Percentiles rank a stretch among this genome's conserved stretches.
These are phyloP conservation scores for Odontomachus brunneus DNA, from an alignment of 1,140 invertebrate genomes.

Conservation along the genomic window DNA sequence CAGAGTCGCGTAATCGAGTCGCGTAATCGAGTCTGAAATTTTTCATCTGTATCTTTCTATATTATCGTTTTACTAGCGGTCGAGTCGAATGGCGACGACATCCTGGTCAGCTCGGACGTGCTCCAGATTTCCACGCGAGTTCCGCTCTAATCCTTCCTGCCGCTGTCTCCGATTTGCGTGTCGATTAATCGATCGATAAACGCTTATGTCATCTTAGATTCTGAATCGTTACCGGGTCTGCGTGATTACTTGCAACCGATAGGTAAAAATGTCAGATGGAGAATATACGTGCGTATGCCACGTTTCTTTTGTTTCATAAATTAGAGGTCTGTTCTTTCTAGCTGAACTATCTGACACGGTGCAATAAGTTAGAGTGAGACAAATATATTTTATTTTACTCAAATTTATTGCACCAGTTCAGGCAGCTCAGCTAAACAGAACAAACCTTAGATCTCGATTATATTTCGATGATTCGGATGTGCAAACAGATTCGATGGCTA, in stretches of 20 bases:
- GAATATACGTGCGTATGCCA: neutral
- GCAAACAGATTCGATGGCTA: neutral
- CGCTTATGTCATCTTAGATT: neutral
- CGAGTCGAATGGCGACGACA: too few species aligned
- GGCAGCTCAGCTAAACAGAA: too few species aligned
- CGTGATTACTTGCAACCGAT: neutral
- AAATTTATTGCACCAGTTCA: too few species aligned
- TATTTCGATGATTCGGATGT: neutral
- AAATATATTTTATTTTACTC: too few species aligned
- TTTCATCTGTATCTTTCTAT: too few species aligned
- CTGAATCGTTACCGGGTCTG: neutral
- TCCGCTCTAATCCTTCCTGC: neutral
- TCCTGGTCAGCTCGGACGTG: too few species aligned
- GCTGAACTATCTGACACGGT: too few species aligned
- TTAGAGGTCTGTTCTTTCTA: neutral
- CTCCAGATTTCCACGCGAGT: too few species aligned
- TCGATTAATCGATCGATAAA: neutral
- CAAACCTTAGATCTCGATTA: neutral
- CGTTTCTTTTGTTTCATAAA: slow-evolving; percentile 32
- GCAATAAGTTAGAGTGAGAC: too few species aligned
- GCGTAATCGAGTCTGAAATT: neutral
- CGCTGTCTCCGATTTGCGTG: too few species aligned
- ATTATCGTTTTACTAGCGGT: too few species aligned
- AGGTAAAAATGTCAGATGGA: neutral
- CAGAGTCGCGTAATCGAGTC: too few species aligned